Conservation (phyloP, 2,113 vertebrate species). For the Gymnogyps californianus region DNA sequence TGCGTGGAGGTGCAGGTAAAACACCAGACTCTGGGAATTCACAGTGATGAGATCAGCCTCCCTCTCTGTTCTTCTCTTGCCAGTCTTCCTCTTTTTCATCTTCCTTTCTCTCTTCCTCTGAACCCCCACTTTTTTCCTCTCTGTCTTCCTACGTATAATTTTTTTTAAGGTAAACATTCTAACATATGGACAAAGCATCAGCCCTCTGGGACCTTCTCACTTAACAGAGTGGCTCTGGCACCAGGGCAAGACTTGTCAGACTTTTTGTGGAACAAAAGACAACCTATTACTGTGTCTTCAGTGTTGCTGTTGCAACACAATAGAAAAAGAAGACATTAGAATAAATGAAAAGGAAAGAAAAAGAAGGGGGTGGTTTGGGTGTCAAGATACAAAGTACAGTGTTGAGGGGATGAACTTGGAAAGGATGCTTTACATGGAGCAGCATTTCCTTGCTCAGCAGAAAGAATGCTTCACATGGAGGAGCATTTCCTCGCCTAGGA, state of each 20-base stretch:
- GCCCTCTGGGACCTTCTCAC: neutral
- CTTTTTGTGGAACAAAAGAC: conserved; percentile 3
- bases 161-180: conserved; percentile 15
- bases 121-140: neutral
- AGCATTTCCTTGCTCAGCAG: neutral
- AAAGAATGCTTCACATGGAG: neutral
- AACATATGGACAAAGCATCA: conserved; percentile 1
- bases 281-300: neutral
- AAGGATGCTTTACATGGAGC: neutral
- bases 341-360: neutral
- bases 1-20: neutral
- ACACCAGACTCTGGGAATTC: neutral
- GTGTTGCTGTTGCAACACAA: neutral
- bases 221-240: neutral
- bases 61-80: neutral
- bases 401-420: neutral
- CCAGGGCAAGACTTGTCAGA: neutral
- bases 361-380: neutral
- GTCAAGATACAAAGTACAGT: neutral
- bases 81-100: neutral
- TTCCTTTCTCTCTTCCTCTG: neutral
- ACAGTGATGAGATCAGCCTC: neutral
- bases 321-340: neutral
- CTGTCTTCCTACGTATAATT: neutral
- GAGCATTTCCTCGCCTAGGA: neutral